Base-by-base conservation (phyloP, 1,140 invertebrate species). In the Saccostrea echinata region DNA sequence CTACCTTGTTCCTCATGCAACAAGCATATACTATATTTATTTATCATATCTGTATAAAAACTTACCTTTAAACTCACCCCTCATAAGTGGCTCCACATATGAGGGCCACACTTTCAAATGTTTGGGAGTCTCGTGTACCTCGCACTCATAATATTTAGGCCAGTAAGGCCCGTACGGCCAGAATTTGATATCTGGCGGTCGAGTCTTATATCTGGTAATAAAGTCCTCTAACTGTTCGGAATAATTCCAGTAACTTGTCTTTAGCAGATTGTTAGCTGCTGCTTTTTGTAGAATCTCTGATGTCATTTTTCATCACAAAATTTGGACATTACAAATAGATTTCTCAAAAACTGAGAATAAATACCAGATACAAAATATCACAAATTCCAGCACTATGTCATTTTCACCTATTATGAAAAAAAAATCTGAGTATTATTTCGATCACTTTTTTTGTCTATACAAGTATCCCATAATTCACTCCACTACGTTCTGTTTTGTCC, bases 91-190 rank as follows among this genome's bases (percentile, higher is more conserved):
- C 86, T 93, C 92, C n/a, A 86, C 68, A 86, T 84, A 85, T 1
- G 84, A 33, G 1, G 91, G 91, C 57, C 84, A 84, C 21, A 84
- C 85, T n/a, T 84, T 88, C 16, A 92, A 64, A 88, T 91, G 90
- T 82, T 88, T 86, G 57, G 93, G 93, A 2, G 94, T 93, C 64
- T 92, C 91, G 24, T 93, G 86, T 52, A 93, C 88, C 13, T 91
- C 87, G 61, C 88, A 88, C 18, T 92, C 90, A 88, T 90, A 91
- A 57, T 91, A 91, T 33, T 89, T 83, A 6, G 94, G 94, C 94
- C 94, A 94, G 82, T 94, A 94, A 0, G 94, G 94, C 13, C 94
- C 94, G 90, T 94, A 94, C 0, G 94, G 93, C 94, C 93, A 94
- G 88, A 92, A 92, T 86, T 94, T 94, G 21, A 94, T 93, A 89